phyloP scores from a whole-genome alignment of 2,113 vertebrate genomes.

The Aspidoscelis tigris region DNA sequence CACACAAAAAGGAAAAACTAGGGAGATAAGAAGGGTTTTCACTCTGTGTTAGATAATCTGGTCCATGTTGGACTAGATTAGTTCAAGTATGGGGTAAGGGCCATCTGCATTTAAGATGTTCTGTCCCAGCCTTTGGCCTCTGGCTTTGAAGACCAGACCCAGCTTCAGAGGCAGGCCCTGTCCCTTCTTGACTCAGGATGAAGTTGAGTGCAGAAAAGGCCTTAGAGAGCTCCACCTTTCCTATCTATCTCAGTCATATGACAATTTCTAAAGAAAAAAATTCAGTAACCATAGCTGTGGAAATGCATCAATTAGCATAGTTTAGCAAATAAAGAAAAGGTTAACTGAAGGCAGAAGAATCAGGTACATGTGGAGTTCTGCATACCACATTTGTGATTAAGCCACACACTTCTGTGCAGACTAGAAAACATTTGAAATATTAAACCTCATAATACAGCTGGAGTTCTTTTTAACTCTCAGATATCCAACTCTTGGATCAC shows the following conservation, averaged over 20 bases:
- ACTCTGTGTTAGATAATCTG: too few species aligned
- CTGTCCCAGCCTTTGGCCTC: neutral
- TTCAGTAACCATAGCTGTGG: neutral
- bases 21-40: too few species aligned
- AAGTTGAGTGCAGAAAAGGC: neutral
- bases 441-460: neutral
- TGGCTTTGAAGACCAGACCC: neutral
- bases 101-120: too few species aligned
- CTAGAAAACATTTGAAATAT: constrained; percentile 27
- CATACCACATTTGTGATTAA: neutral
- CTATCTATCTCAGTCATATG: neutral
- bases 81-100: too few species aligned
- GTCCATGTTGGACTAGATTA: too few species aligned
- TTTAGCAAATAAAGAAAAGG: neutral
- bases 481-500: neutral
- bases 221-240: neutral
- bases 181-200: neutral
- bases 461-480: neutral
- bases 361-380: constrained; percentile 21
- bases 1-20: too few species aligned
- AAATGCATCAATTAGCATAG: neutral
- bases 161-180: neutral
- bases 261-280: neutral
- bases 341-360: neutral
- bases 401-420: constrained; percentile 2